Evolutionary conservation across 2,113 vertebrate genomes (phyloP), one percentile per base, ranked within the genome.

Genomic region (Megaleporinus macrocephalus): DNA sequence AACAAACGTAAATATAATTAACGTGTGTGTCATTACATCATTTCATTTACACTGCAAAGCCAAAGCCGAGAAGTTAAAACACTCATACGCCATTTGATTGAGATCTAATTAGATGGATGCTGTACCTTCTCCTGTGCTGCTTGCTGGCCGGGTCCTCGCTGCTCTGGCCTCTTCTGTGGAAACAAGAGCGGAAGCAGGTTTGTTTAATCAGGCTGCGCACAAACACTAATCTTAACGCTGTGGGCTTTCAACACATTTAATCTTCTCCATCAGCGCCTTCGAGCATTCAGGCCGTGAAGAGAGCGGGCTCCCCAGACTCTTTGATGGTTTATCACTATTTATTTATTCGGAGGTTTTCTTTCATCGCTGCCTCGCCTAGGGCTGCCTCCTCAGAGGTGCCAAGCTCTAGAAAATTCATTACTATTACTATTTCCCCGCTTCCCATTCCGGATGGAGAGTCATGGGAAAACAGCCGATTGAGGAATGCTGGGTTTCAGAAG

Each of bases 141-240:
- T 96, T 96, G 89, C 92, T 89, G 86, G 95, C 93, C 57, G 93
- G 93, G 84, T 96, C 94, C 86, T 96, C 94, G 84, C 91, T 93
- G 86, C 91, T 91, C 79, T 93, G 94, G 83, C 90, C 92, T 89
- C 93, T 95, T 92, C 95, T 96, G 83, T 55, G 12, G 26, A 65
- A 69, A 81, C 41, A 90, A 55, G 88, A 22, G 63, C 83, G 20
- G 82, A 79, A 85, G 33, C 30, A 75, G 15, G 16, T 84, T 27
- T 6, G 47, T 77, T 57, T 69, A 62, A 44, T 68, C 75, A 66
- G 49, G 44, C 30, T 61, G 20, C 22, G n/a, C 65, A 22, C 5
- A 57, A 53, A 59, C 73, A 68, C 12, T 36, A 24, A 36, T 30
- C 62, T 51, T 61, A 79, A 63, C 27, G 57, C 27, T 63, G 65